Evolutionary conservation across 2,797 vertebrate genomes (phyloP).

Genomic region (Gorsachius magnificus): DNA sequence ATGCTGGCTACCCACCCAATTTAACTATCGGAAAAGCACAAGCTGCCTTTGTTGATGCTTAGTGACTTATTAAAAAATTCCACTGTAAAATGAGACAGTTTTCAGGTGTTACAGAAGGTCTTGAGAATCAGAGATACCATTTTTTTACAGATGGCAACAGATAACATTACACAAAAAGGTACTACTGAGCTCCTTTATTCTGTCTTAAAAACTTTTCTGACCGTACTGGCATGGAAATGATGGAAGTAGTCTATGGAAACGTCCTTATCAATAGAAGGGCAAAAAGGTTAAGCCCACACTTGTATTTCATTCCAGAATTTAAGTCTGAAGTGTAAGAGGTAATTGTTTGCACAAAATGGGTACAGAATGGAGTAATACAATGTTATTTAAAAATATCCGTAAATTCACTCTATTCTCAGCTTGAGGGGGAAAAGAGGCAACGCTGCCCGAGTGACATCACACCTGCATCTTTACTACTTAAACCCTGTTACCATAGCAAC

Average conservation of each 20-base stretch:
- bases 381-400: background rate
- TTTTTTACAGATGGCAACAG: background rate
- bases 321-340: background rate
- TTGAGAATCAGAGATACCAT: background rate
- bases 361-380: background rate
- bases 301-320: background rate
- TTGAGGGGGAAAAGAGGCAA: background rate
- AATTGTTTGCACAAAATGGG: background rate
- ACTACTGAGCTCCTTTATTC: background rate
- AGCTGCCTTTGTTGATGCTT: background rate
- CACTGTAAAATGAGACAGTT: background rate
- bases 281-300: background rate
- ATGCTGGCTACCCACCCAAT: background rate
- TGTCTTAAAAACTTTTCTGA: background rate
- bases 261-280: background rate
- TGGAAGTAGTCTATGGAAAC: background rate
- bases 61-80: background rate
- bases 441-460: slow-evolving; percentile 55
- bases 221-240: background rate
- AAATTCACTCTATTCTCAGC: background rate
- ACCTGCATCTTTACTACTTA: slow-evolving; percentile 56
- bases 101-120: background rate
- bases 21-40: background rate
- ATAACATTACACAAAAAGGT: background rate
- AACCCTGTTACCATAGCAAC: slow-evolving; percentile 82